Evolutionary conservation across 2,888 invertebrate species (phyloP).

Genomic region (Sesamia inferens): DNA sequence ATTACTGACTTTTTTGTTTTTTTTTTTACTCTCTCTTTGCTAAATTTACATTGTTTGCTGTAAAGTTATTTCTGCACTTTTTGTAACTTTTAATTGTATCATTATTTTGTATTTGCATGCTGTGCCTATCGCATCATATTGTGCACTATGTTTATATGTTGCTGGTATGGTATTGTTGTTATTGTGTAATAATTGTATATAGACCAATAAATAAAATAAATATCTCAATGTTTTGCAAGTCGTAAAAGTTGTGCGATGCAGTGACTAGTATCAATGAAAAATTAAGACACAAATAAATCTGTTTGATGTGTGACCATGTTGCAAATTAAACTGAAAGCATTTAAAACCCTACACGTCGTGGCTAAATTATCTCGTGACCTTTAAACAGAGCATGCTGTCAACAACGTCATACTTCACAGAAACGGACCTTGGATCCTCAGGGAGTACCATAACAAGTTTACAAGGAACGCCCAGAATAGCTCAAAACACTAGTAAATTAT

Average conservation of each 20-base stretch:
- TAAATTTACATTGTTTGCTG: too few species aligned
- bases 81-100: too few species aligned
- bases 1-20: too few species aligned
- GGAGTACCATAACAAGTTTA: constrained; percentile 58
- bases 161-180: too few species aligned
- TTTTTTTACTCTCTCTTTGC: too few species aligned
- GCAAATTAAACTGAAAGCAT: background rate
- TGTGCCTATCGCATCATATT: too few species aligned
- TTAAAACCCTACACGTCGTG: background rate
- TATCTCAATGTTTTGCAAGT: background rate
- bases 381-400: constrained; percentile 67
- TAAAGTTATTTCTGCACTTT: too few species aligned
- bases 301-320: too few species aligned
- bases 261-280: background rate
- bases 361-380: constrained; percentile 31
- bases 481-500: constrained; percentile 68
- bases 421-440: constrained; percentile 50
- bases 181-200: too few species aligned
- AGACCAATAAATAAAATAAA: too few species aligned
- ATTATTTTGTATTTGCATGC: too few species aligned
- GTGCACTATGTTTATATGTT: too few species aligned
- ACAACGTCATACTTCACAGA: constrained; percentile 66
- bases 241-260: background rate
- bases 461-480: constrained; percentile 41
- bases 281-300: background rate